Conservation (phyloP, 2,888 invertebrate genomes). For the Eupithecia insigniata region DNA sequence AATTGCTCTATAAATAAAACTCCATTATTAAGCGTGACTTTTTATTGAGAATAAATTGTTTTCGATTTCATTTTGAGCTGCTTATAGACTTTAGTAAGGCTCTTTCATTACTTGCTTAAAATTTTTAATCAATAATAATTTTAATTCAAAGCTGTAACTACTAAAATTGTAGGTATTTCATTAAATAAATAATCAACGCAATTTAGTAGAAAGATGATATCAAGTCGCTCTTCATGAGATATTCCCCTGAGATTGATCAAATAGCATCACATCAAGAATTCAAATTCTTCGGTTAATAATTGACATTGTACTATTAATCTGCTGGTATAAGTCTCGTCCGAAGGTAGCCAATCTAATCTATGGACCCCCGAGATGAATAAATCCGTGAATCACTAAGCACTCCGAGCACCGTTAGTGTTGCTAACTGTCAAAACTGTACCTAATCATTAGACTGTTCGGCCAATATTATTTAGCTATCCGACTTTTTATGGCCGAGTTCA, state of each 20-base stretch:
- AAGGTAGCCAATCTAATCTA: constrained; percentile 40
- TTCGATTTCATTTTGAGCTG: not conserved
- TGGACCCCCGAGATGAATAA: constrained; percentile 59
- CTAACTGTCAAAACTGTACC: not conserved
- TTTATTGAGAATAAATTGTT: not conserved
- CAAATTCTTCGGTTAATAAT: constrained; percentile 26
- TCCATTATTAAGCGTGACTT: not conserved
- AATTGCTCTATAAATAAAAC: not conserved
- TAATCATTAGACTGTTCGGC: not conserved
- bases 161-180: not conserved
- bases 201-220: not conserved
- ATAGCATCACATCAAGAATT: constrained; percentile 20
- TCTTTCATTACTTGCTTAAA: no score
- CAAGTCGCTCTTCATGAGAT: not conserved
- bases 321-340: constrained; percentile 27
- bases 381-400: constrained; percentile 65
- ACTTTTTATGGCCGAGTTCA: not conserved
- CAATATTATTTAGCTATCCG: not conserved
- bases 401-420: constrained; percentile 38
- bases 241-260: constrained; percentile 12
- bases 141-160: not conserved
- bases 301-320: constrained; percentile 30
- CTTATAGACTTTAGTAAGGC: not conserved
- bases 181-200: not conserved
- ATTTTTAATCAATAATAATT: no score